phyloP scores from a whole-genome alignment of 1,140 invertebrate species.

The Nixonia krombeini region DNA sequence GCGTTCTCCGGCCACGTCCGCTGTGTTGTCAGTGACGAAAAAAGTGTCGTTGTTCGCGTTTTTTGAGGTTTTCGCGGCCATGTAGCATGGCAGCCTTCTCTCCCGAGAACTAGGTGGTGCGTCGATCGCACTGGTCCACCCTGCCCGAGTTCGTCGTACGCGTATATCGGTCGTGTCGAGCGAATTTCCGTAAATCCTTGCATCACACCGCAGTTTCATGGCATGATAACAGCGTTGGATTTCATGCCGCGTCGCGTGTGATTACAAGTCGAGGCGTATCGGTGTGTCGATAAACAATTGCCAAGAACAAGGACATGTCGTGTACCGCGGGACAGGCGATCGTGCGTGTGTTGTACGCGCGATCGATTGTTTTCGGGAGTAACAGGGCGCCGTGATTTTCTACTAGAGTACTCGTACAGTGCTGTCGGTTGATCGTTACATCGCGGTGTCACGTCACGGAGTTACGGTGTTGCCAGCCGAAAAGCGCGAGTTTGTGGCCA shows the following conservation, averaged over 20 bases:
- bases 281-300: background rate
- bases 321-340: background rate
- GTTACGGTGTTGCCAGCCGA: too few species aligned
- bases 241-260: background rate
- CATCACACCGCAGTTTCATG: background rate
- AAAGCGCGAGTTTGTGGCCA: conserved; percentile 14
- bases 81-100: conserved; percentile 38
- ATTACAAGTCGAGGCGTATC: background rate
- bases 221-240: background rate
- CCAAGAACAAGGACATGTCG: background rate
- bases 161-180: background rate
- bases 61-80: conserved; percentile 48
- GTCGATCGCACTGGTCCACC: conserved; percentile 56
- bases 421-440: too few species aligned
- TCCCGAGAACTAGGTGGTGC: conserved; percentile 53
- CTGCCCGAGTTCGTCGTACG: conserved; percentile 45
- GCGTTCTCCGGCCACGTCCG: too few species aligned
- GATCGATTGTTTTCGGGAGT: conserved; percentile 3
- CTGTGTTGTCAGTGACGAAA: too few species aligned
- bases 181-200: conserved; percentile 4
- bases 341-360: background rate
- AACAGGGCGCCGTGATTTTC: background rate
- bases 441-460: too few species aligned
- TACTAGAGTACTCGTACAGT: background rate
- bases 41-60: too few species aligned